Conservation (phyloP, 2,113 vertebrate genomes). For the Ptyas mucosa region DNA sequence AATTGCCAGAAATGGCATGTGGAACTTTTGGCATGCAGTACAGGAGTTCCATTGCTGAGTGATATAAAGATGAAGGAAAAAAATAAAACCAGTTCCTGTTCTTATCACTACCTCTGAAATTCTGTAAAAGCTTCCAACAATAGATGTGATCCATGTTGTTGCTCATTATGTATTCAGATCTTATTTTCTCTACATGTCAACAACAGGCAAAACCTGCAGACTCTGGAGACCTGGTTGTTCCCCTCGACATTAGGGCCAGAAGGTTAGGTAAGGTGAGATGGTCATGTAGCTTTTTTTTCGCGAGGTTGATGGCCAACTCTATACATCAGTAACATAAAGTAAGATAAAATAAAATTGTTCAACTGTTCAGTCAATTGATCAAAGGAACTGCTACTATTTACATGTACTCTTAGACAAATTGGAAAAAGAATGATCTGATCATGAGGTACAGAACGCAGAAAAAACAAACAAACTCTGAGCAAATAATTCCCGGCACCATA, state of each 20-base stretch:
- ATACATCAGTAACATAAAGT: background rate
- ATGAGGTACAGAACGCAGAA: background rate
- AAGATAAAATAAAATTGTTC: background rate
- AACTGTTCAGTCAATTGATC: background rate
- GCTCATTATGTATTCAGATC: background rate
- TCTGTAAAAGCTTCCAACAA: background rate
- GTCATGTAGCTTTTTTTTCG: background rate
- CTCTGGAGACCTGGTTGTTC: background rate
- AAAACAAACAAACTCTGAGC: background rate
- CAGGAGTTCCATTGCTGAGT: background rate
- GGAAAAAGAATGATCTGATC: background rate
- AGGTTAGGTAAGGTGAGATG: background rate
- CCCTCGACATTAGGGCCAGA: background rate
- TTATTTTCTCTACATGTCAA: background rate
- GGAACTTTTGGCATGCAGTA: background rate
- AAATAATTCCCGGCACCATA: background rate
- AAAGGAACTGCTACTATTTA: background rate
- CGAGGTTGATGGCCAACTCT: background rate
- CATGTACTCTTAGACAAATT: background rate
- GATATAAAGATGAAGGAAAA: background rate
- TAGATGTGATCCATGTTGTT: background rate
- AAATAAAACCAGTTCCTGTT: background rate
- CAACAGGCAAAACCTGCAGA: background rate
- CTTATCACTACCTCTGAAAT: background rate
- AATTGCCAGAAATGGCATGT: background rate